Evolutionary conservation across 2,797 vertebrate genomes (phyloP), one percentile per base, ranked within the genome.

Genomic region (Enteromius treurensis): DNA sequence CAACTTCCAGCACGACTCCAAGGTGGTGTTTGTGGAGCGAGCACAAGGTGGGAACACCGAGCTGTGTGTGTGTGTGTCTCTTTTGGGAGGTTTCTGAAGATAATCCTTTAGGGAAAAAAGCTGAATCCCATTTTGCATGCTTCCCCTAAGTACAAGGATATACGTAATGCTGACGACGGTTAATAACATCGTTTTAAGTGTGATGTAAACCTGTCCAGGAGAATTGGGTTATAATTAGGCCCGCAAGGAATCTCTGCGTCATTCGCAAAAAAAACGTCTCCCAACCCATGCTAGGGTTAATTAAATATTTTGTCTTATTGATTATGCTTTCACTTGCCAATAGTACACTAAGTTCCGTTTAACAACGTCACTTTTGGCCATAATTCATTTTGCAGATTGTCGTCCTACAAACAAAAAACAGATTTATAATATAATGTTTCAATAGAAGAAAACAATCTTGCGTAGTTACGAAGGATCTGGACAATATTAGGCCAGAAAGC

Each of bases 11-110:
- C 96, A 94, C 64, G 97, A 99, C 92, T 99, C 98, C 90, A 99
- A 98, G 91, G 98, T 99, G 91, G 93, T 99, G 92, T 99, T 99
- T 64, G 96, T 99, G 95, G 98, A 99, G 91, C 98, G 99, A 93
- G 97, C 97, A 3, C 97, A 98, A 97, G 98, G 98, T 99, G 37
- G 80, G 51, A 15, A 60, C n/a, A 42, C 21, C 85, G 67, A 89
- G 77, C 68, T 67, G 37, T 69, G 75, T 68, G 47, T 77, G 62
- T 70, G 58, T 65, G n/a, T 6, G 76, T 86, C 10, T 86, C 10
- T 37, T 32, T 69, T 83, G 74, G 81, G 64, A 83, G 34, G 21
- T 77, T 83, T 78, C 65, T 58, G 34, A 58, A 76, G 34, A 26
- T 23, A 67, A 68, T 77, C 19, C 73, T 67, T 40, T 67, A 23